Base-by-base conservation (phyloP, 2,113 vertebrate species). In the Corynorhinus townsendii region DNA sequence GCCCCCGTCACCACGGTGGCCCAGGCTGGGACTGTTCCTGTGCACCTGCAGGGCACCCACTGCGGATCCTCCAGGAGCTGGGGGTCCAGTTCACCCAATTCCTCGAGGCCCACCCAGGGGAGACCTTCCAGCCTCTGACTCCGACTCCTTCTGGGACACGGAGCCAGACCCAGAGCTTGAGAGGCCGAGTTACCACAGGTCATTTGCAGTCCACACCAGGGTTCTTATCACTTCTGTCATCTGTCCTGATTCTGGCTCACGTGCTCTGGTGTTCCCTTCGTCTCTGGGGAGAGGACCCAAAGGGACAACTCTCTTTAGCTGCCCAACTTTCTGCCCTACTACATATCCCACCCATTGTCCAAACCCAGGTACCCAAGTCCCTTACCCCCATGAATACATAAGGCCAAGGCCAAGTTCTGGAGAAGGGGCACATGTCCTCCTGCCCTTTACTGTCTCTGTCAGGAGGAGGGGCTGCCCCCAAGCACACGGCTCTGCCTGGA, bases 1-100 rank as follows among this genome's bases (percentile, higher is more conserved):
- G 17, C 15, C 7, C 5, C 28, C 0, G 33, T 14, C n/a, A 0
- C 49, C 30, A 2, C 2, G 0, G 8, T 3, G 64, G 38, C 26
- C 81, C 20, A 7, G 81, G 4, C 30, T 24, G 30, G 20, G 10
- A 17, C 20, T 6, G n/a, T 7, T 33, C 80, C 47, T 3, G 0
- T 0, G 15, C 11, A n/a, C 40, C 43, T 1, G 4, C 2, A 5
- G 22, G 11, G 4, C 17, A 30, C 12, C 4, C 40, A 33, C 49
- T 3, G 49, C 4, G 1, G 66, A 0, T 24, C 26, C 5, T 77
- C 47, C 20, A 2, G 7, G 40, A 49, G 16, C 4, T 0, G 5
- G 20, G 40, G 15, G 22, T 30, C 49, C 4, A 7, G 38, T 17
- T 35, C 22, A 2, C 28, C 56, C 0, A 0, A 26, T 30, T 4